Evolutionary conservation across 2,888 invertebrate genomes (phyloP), one percentile per base, ranked within the genome.

Genomic region (Drosophila rubida): DNA sequence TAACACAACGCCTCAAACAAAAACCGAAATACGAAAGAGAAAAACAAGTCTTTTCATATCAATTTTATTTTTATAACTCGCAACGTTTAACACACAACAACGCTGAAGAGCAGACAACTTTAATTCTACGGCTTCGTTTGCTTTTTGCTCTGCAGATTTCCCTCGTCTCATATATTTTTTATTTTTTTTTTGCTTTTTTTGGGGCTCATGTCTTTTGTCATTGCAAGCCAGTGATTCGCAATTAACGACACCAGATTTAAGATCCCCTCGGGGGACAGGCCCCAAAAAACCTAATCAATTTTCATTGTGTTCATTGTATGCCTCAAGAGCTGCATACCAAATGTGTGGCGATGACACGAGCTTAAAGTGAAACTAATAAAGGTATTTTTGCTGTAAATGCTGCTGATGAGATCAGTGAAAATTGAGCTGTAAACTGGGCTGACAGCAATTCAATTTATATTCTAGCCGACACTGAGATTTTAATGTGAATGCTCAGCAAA

Each of bases 41-140:
- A 62, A 64, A 46, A 50, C 53, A 11, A 37, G 22, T 7, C 37
- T 16, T 32, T 44, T 45, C 41, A 9, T 41, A 13, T 59, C 19
- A 13, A 14, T 62, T 57, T 57, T 75, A 75, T 70, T 66, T 66
- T 66, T 66, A 53, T 61, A 49, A 45, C 49, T 60, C 54, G 45
- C 54, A 66, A 61, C 66, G 59, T 70, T 74, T 75, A 74, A 58
- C 58, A 22, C 58, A 55, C 14, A 59, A 55, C 14, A 55, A 67
- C 37, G 57, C 19, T 44, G 16, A 44, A 63, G 50, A 58, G 39
- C 39, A 46, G 41, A 39, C 58, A 59, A 50, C 23, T 57, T 59
- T 41, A 9, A 42, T 61, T 25, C 42, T 35, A 65, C 16, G 19
- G 19, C 19, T 19, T 19, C 19, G 19, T 3, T 7, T 45, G 16